Percentiles rank a stretch among this genome's conserved stretches.
These are phyloP conservation scores for Bucco capensis DNA, from an alignment of 2,113 vertebrate species.

Conservation along the genomic window DNA sequence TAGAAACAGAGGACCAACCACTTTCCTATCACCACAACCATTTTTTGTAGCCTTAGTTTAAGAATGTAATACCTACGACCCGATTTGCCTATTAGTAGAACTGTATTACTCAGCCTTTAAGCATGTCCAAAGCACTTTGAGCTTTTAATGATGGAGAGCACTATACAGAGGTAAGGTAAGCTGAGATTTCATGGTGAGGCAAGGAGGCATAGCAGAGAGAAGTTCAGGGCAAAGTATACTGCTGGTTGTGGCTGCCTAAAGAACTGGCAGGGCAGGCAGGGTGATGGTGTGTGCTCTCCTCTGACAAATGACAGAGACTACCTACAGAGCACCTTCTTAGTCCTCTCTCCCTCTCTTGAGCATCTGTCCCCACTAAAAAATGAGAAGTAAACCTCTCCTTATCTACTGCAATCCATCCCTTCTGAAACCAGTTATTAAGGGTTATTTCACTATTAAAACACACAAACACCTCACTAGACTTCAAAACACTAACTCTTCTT, in stretches of 20 bases:
- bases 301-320: background rate
- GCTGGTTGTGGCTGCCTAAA: background rate
- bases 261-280: background rate
- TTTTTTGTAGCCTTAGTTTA: background rate
- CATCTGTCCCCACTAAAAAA: background rate
- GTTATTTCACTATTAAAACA: background rate
- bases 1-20: background rate
- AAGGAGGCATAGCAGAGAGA: background rate
- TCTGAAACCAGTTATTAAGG: background rate
- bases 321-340: background rate
- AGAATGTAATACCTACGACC: background rate
- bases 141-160: background rate
- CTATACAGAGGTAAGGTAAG: background rate
- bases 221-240: background rate
- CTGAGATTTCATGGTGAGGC: background rate
- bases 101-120: background rate
- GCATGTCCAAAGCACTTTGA: background rate
- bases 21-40: background rate
- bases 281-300: background rate
- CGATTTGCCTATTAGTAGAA: background rate
- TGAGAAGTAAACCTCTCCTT: background rate
- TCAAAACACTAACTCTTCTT: background rate
- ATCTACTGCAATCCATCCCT: background rate
- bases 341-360: background rate
- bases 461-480: background rate